phyloP scores from a whole-genome alignment of 2,797 vertebrate species.

The Tokudaia tokunoshimensis region DNA sequence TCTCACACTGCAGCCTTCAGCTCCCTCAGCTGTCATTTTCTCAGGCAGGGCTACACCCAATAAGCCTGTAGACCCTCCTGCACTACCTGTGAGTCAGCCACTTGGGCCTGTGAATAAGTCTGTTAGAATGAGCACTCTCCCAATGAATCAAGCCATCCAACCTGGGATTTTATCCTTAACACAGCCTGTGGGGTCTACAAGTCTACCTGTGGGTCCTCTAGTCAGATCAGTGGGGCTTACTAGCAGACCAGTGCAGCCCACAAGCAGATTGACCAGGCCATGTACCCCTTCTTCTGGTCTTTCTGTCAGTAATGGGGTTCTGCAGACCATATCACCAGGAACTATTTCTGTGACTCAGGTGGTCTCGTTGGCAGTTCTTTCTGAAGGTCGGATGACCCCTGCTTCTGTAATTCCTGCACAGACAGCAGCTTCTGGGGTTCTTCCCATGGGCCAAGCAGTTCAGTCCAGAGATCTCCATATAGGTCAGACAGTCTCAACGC shows the following conservation, averaged over 20 bases:
- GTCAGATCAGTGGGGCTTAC: background rate
- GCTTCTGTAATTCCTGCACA: conserved; percentile 83
- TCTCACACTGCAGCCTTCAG: conserved; percentile 81
- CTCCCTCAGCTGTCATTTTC: conserved; percentile 89
- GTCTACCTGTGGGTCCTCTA: conserved; percentile 44
- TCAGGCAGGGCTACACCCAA: conserved; percentile 87
- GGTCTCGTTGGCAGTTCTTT: conserved; percentile 51
- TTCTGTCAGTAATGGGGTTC: conserved; percentile 78
- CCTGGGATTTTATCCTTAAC: conserved; percentile 84
- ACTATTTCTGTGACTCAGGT: conserved; percentile 84
- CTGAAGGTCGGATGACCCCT: conserved; percentile 78
- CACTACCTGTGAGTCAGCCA: conserved; percentile 81
- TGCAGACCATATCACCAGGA: conserved; percentile 79
- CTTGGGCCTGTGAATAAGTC: conserved; percentile 78
- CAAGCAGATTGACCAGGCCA: conserved; percentile 7
- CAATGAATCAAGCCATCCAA: conserved; percentile 80
- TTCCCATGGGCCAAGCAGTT: conserved; percentile 83
- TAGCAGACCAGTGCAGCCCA: background rate
- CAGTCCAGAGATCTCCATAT: conserved; percentile 76
- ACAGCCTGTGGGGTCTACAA: conserved; percentile 80
- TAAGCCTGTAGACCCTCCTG: conserved; percentile 77
- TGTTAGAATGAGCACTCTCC: conserved; percentile 77
- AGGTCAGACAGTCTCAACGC: conserved; percentile 66
- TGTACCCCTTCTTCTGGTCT: conserved; percentile 75
- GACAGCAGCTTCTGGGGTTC: conserved; percentile 81